Percentiles rank a stretch among this genome's conserved stretches.
phyloP scores from a whole-genome alignment of 2,888 invertebrate species.

The Atrina japonica region DNA sequence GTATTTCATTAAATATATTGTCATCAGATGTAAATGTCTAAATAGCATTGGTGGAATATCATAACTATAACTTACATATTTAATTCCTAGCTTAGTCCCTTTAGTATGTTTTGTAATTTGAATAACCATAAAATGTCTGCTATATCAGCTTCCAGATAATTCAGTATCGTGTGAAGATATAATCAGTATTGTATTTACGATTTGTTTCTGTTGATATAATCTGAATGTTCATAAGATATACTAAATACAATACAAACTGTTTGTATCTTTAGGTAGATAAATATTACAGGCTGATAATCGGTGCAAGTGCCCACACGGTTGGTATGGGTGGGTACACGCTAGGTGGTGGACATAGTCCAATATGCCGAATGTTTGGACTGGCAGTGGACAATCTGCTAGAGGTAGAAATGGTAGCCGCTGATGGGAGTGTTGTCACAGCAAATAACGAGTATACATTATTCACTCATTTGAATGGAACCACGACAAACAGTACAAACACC shows the following conservation, averaged over 20 bases:
- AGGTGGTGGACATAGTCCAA: conserved; percentile 57
- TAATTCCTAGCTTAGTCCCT: too few species aligned
- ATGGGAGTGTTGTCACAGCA: conserved; percentile 36
- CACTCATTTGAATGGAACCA: conserved; percentile 10
- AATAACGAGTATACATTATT: conserved; percentile 8
- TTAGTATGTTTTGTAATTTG: too few species aligned
- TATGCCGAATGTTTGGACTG: conserved; percentile 60
- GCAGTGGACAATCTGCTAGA: conserved; percentile 64
- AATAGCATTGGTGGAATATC: too few species aligned
- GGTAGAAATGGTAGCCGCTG: conserved; percentile 38
- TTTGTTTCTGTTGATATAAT: too few species aligned
- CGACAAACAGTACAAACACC: conserved; percentile 4
- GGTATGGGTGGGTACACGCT: conserved; percentile 39
- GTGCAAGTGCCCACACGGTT: conserved; percentile 38
- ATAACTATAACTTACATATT: too few species aligned
- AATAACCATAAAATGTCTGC: neutral
- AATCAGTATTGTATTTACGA: too few species aligned
- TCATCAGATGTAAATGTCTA: too few species aligned
- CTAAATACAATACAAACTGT: too few species aligned
- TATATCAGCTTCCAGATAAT: too few species aligned
- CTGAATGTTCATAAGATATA: too few species aligned
- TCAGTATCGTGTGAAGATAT: too few species aligned
- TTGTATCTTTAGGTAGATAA: conserved; percentile 29
- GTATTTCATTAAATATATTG: too few species aligned
- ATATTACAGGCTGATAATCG: conserved; percentile 27